Conservation (phyloP, 2,797 vertebrate genomes). For the Zalophus californianus region DNA sequence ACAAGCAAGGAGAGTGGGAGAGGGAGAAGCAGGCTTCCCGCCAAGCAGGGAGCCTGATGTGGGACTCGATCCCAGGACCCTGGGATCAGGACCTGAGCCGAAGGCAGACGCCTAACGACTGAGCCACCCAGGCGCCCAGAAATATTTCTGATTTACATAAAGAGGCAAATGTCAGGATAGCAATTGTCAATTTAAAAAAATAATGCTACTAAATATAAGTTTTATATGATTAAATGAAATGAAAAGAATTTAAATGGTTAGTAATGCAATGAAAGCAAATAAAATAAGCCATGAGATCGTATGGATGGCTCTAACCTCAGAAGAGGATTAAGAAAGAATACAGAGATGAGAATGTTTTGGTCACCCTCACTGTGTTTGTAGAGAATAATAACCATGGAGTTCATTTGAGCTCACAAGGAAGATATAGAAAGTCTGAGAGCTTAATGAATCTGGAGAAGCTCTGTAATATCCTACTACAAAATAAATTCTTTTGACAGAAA, state of each 20-base stretch:
- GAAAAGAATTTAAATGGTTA: not conserved
- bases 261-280: not conserved
- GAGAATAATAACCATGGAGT: not conserved
- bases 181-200: not conserved
- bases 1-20: too few species aligned
- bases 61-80: too few species aligned
- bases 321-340: not conserved
- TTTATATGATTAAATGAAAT: not conserved
- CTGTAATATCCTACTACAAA: not conserved
- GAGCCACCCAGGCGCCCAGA: not conserved
- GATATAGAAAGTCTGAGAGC: not conserved
- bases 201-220: not conserved
- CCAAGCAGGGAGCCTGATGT: too few species aligned
- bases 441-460: not conserved
- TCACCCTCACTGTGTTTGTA: not conserved
- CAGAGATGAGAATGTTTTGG: not conserved
- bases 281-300: not conserved
- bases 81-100: too few species aligned
- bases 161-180: not conserved
- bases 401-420: not conserved
- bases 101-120: too few species aligned
- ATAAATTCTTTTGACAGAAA: not conserved
- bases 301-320: not conserved
- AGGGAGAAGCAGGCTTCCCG: too few species aligned
- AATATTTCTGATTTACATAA: conserved; percentile 20